Evolutionary conservation across 2,797 vertebrate genomes (phyloP).

Genomic region (Schizopygopsis malacanthus): DNA sequence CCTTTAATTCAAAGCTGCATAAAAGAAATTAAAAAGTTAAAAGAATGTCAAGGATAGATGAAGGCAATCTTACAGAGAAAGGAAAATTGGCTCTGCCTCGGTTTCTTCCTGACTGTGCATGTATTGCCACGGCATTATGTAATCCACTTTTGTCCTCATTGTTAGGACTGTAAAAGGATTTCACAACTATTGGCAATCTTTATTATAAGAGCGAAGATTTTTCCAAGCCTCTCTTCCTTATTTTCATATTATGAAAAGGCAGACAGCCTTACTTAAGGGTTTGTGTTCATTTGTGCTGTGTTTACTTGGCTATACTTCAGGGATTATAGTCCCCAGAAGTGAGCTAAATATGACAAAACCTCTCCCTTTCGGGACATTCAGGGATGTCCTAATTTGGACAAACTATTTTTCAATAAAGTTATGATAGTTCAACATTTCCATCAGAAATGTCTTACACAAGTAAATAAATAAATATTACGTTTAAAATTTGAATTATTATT

Average conservation of each 20-base stretch:
- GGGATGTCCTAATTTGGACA: not conserved
- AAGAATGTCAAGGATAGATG: slow-evolving; percentile 20
- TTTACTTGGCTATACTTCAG: slow-evolving; percentile 1
- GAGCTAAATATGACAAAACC: not conserved
- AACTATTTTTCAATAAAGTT: not conserved
- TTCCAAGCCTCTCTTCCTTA: not conserved
- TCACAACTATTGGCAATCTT: not conserved
- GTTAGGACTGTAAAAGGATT: slow-evolving; percentile 14
- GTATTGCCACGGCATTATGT: slow-evolving; percentile 2
- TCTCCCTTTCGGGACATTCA: not conserved
- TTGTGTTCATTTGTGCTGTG: not conserved
- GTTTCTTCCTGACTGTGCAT: slow-evolving; percentile 1
- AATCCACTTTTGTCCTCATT: slow-evolving; percentile 19
- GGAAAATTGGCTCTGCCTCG: slow-evolving; percentile 18
- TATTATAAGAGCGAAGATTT: not conserved
- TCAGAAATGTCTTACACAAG: not conserved
- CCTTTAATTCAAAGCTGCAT: not conserved
- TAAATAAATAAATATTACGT: not conserved
- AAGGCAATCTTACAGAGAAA: slow-evolving; percentile 24
- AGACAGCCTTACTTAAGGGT: not conserved
- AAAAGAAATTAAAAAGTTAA: slow-evolving; percentile 8
- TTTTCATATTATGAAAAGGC: not conserved
- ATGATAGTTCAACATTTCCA: not conserved
- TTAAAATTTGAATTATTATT: not conserved
- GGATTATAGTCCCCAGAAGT: not conserved